Base-by-base conservation (phyloP, 2,113 vertebrate species). In the Quiscalus mexicanus region DNA sequence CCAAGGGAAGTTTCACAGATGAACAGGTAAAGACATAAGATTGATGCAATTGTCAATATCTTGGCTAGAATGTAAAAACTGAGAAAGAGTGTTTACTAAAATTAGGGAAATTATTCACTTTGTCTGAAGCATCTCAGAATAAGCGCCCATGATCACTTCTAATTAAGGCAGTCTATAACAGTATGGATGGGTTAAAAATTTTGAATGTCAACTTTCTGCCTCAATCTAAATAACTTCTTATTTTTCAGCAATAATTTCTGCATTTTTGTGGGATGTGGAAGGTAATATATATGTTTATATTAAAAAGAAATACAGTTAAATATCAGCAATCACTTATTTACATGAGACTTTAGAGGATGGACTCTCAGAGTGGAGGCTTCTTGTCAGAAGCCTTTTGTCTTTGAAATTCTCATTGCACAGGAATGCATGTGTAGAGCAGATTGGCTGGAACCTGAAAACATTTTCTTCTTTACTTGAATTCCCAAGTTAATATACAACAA, bases 141-240 rank as follows among this genome's bases (percentile, higher is more conserved):
- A n/a, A 47, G 4, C 0, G 0, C 7, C 6, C 2, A 3, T 37
- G 15, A 37, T 60, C 15, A 41, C 18, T 69, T 91, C 37, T 19
- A 85, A n/a, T n/a, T 80, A 16, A 13, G 39, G 11, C 19, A 63
- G 11, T 17, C 31, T 75, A 5, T 37, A 69, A 42, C 2, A 56
- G 5, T 37, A 47, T 8, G 3, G 10, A 62, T 37, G 19, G 16
- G 2, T 69, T 74, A 41, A 77, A 80, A 73, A 0, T n/a, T 50
- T 64, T 64, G 10, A 59, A 60, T 50, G 8, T 4, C 7, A 49
- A 5, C 3, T 42, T 56, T 75, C 21, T 77, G 6, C 8, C 35
- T 70, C 13, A 37, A 55, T 53, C 11, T 24, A 81, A 78, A 60
- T 24, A 81, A 44, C 64, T 64, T 63, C 9, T 50, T 20, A 31